Conservation (phyloP, 2,888 invertebrate species). For the Microdon myrmicae region DNA sequence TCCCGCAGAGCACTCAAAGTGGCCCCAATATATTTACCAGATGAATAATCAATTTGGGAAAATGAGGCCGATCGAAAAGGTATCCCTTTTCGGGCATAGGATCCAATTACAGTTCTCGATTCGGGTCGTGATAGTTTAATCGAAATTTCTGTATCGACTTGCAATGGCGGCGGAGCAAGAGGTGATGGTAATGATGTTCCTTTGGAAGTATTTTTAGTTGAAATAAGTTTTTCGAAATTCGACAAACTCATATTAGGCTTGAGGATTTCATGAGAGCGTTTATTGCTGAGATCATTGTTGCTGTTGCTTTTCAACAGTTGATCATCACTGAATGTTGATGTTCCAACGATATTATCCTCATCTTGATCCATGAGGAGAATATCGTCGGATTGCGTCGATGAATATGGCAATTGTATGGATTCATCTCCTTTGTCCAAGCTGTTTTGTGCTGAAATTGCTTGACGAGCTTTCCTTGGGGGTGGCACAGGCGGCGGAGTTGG, state of each 20-base stretch:
- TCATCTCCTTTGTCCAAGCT: constrained; percentile 63
- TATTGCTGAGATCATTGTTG: constrained; percentile 38
- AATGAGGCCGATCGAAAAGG: constrained; percentile 88
- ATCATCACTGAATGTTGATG: not conserved
- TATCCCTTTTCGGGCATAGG: constrained; percentile 74
- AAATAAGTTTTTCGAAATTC: constrained; percentile 61
- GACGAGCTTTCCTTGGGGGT: constrained; percentile 68
- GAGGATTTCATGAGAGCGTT: constrained; percentile 54
- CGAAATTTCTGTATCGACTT: constrained; percentile 57
- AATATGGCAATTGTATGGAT: not conserved
- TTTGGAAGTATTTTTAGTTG: constrained; percentile 60
- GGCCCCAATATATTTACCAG: constrained; percentile 71
- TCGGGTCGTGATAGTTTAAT: constrained; percentile 70
- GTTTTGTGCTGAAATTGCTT: constrained; percentile 67
- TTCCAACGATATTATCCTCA: constrained; percentile 42
- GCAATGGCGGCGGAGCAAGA: constrained; percentile 55
- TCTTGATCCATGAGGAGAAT: constrained; percentile 58
- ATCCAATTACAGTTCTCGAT: constrained; percentile 72
- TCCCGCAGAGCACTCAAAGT: constrained; percentile 63
- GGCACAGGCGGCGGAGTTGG: constrained; percentile 72
- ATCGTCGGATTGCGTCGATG: constrained; percentile 54
- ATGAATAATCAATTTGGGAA: constrained; percentile 82
- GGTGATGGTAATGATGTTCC: constrained; percentile 19
- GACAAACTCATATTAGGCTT: constrained; percentile 63
- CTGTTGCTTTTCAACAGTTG: constrained; percentile 15